Percentiles rank a stretch among this genome's conserved stretches.
These are phyloP conservation scores for Orthosia incerta DNA, from an alignment of 2,888 invertebrate genomes.

Conservation along the genomic window DNA sequence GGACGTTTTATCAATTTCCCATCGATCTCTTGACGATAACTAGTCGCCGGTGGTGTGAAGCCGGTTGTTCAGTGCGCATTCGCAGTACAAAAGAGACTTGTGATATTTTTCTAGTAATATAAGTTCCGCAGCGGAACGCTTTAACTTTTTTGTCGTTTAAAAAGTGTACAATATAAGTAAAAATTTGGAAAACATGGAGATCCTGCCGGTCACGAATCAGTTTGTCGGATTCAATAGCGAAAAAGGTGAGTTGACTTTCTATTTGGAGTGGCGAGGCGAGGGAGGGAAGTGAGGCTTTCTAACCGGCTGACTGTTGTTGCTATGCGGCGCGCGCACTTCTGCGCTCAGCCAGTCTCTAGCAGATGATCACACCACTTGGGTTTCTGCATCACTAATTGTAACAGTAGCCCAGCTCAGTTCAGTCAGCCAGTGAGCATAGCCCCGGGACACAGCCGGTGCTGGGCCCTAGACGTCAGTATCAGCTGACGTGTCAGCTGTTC, in stretches of 20 bases:
- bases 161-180: constrained; percentile 91
- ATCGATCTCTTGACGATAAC: constrained; percentile 87
- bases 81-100: constrained; percentile 91
- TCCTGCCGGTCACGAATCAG: constrained; percentile 94
- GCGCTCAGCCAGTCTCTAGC: constrained; percentile 32
- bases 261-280: constrained; percentile 73
- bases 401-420: constrained; percentile 16
- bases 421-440: constrained; percentile 2
- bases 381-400: constrained; percentile 25
- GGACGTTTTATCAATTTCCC: constrained; percentile 84
- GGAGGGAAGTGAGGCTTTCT: constrained; percentile 87
- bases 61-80: constrained; percentile 87
- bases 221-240: constrained; percentile 94
- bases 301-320: constrained; percentile 85
- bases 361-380: constrained; percentile 18
- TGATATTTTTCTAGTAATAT: constrained; percentile 90
- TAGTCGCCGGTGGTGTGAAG: constrained; percentile 84
- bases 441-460: constrained; percentile 9
- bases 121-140: constrained; percentile 87
- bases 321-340: constrained; percentile 85
- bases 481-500: constrained; percentile 86
- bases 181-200: constrained; percentile 94
- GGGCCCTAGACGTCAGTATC: constrained; percentile 72
- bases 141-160: constrained; percentile 82
- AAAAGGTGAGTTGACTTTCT: constrained; percentile 93